Percentiles rank a stretch among this genome's conserved stretches.
These are phyloP conservation scores for Erebia aethiops DNA, from an alignment of 2,888 invertebrate genomes.

Conservation along the genomic window DNA sequence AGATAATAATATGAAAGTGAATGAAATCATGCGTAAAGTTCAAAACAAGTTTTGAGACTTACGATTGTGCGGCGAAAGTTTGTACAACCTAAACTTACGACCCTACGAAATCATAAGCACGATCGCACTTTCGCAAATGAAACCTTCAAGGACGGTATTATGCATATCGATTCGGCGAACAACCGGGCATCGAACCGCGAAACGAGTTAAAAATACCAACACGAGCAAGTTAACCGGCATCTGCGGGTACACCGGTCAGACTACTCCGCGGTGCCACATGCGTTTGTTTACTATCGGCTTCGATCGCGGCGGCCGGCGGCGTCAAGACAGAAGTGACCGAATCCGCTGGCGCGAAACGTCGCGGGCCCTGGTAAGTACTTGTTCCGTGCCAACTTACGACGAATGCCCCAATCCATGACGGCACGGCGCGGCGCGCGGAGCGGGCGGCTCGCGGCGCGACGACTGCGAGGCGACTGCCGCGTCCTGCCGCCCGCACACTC, in stretches of 20 bases:
- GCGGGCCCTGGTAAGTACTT: constrained; percentile 52
- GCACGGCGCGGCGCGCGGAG: constrained; percentile 55
- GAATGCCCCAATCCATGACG: constrained; percentile 82
- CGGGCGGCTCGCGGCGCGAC: constrained; percentile 71
- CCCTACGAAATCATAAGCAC: constrained; percentile 55
- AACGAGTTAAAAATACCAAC: constrained; percentile 81
- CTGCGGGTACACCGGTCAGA: constrained; percentile 78
- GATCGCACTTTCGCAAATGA: constrained; percentile 60
- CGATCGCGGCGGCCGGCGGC: constrained; percentile 56
- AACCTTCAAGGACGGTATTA: constrained; percentile 73
- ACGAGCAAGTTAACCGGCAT: constrained; percentile 74
- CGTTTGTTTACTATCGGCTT: constrained; percentile 80
- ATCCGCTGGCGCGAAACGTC: constrained; percentile 39
- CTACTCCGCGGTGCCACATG: constrained; percentile 74
- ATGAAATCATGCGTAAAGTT: constrained; percentile 50
- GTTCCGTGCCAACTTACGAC: constrained; percentile 69
- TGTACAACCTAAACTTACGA: constrained; percentile 52
- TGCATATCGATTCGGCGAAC: constrained; percentile 79
- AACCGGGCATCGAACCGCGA: constrained; percentile 80
- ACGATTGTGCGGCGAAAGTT: constrained; percentile 55
- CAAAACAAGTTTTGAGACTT: constrained; percentile 68
- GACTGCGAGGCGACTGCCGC: constrained; percentile 78
- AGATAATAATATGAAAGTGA: constrained; percentile 44
- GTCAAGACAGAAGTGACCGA: constrained; percentile 39
- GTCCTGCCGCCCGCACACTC: constrained; percentile 70